phyloP scores from a whole-genome alignment of 2,113 vertebrate genomes.

The Carassius carassius region DNA sequence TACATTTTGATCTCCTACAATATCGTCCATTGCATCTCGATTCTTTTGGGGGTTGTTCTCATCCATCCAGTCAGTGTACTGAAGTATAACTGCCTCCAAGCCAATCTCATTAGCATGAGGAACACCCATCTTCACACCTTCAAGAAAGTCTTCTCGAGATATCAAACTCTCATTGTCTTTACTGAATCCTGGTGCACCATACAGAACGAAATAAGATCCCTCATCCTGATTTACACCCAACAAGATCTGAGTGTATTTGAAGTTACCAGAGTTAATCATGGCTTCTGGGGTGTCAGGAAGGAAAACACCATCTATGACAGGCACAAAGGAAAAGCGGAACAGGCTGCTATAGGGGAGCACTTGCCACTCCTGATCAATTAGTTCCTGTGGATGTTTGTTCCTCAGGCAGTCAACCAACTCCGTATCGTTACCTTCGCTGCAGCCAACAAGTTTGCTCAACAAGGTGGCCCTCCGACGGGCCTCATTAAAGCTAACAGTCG shows the following conservation, averaged over 20 bases:
- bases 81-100: conserved; percentile 86
- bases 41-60: conserved; percentile 84
- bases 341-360: conserved; percentile 78
- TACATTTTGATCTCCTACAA: conserved; percentile 92
- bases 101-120: conserved; percentile 89
- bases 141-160: conserved; percentile 85
- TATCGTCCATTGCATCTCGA: conserved; percentile 86
- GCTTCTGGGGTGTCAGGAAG: conserved; percentile 83
- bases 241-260: conserved; percentile 81
- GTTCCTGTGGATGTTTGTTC: conserved; percentile 74
- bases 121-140: conserved; percentile 84
- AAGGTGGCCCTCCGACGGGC: conserved; percentile 79
- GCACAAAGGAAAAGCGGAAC: conserved; percentile 93
- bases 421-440: conserved; percentile 80
- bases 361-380: conserved; percentile 84
- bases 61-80: conserved; percentile 92
- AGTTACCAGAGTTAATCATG: conserved; percentile 80
- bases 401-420: conserved; percentile 84
- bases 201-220: conserved; percentile 88
- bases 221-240: conserved; percentile 90
- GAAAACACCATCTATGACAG: conserved; percentile 85
- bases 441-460: conserved; percentile 79
- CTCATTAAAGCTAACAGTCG: conserved; percentile 79
- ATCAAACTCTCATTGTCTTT: conserved; percentile 92
- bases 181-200: conserved; percentile 90